Evolutionary conservation across 1,140 invertebrate genomes (phyloP).

Genomic region (Pararge aegeria): DNA sequence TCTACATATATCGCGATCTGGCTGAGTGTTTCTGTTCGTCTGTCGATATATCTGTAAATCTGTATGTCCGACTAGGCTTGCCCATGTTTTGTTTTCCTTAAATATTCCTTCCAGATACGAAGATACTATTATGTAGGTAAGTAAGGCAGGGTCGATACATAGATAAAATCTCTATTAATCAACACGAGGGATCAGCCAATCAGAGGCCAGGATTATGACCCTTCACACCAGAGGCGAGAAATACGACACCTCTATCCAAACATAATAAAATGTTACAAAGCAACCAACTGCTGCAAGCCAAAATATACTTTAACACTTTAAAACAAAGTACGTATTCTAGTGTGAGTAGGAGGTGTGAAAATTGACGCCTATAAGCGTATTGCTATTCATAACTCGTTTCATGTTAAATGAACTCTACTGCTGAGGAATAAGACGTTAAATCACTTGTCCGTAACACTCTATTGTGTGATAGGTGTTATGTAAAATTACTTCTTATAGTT

Average conservation of each 20-base stretch:
- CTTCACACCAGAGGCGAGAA: conserved; percentile 75
- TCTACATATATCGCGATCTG: no score
- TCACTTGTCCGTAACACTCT: conserved; percentile 24
- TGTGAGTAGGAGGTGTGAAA: conserved; percentile 62
- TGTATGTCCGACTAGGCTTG: no score
- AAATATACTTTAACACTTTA: conserved; percentile 18
- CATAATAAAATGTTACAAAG: conserved; percentile 39
- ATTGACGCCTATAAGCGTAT: conserved; percentile 66
- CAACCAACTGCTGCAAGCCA: conserved; percentile 7
- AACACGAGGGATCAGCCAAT: conserved; percentile 60
- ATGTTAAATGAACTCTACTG: conserved; percentile 30
- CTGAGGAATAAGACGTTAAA: conserved; percentile 29
- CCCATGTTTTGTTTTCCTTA: no score
- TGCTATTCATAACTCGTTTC: conserved; percentile 25
- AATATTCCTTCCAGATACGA: no score
- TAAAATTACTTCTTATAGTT: conserved; percentile 27
- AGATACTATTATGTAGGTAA: not conserved
- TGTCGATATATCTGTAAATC: no score
- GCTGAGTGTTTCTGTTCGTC: no score
- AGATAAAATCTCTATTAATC: conserved; percentile 42
- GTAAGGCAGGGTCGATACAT: not conserved
- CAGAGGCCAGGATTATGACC: conserved; percentile 47
- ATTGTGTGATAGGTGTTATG: conserved; percentile 31
- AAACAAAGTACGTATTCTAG: conserved; percentile 27
- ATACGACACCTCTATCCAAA: conserved; percentile 59